Conservation (phyloP, 2,888 invertebrate genomes). For the Tenthredo scrophulariae region DNA sequence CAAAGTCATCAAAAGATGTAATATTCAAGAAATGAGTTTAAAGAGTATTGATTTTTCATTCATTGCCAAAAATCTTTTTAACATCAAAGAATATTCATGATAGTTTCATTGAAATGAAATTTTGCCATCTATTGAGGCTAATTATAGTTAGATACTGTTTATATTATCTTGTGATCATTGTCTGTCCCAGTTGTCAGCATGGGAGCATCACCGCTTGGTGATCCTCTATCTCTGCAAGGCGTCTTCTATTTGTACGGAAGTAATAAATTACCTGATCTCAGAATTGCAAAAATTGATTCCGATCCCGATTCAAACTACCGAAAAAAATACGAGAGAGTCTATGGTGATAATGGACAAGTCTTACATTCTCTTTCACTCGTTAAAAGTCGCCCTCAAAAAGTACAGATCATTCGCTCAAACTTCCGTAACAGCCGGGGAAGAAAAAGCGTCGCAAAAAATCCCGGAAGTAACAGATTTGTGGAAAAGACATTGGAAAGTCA, state of each 20-base stretch:
- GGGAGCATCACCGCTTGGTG: conserved; percentile 58
- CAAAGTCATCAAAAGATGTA: not conserved
- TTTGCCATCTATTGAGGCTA: not conserved
- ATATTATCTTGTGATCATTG: not conserved
- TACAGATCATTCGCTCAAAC: conserved; percentile 25
- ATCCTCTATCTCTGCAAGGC: conserved; percentile 61
- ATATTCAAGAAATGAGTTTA: not conserved
- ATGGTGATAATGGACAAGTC: conserved; percentile 22
- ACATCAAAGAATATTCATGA: not conserved
- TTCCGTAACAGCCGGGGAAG: not conserved
- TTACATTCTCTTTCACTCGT: conserved; percentile 45
- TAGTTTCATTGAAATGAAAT: not conserved
- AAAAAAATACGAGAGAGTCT: not conserved
- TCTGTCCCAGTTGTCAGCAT: conserved; percentile 56
- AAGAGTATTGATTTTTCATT: too few species aligned
- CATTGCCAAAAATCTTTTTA: too few species aligned
- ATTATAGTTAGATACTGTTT: not conserved
- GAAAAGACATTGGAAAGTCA: conserved; percentile 33
- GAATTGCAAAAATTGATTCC: not conserved
- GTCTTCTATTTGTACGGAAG: conserved; percentile 56
- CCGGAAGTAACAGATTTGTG: conserved; percentile 40
- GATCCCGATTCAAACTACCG: not conserved
- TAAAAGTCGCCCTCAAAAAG: conserved; percentile 38
- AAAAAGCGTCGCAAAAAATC: not conserved
- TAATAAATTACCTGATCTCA: conserved; percentile 30